A percentile compares a stretch with the other conserved stretches of the same genome.
These are phyloP conservation scores for Mirza zaza DNA, from an alignment of 2,113 vertebrate species.

Conservation along the genomic window DNA sequence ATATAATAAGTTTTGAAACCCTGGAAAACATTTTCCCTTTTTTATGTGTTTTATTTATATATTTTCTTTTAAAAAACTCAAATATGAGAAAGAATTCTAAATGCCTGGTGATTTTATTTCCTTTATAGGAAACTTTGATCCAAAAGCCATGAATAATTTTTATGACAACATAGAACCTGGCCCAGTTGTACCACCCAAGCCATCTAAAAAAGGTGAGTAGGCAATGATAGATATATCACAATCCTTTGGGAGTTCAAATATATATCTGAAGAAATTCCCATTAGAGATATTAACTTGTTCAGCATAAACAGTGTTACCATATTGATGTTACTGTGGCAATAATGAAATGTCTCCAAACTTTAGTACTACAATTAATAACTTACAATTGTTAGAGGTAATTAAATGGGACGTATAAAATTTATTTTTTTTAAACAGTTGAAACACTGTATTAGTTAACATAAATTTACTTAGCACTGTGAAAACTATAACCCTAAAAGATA, in stretches of 20 bases:
- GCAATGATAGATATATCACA: neutral
- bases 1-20: slow-evolving; percentile 46
- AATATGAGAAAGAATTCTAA: slow-evolving; percentile 47
- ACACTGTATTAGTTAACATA: neutral
- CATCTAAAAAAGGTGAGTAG: slow-evolving; percentile 92
- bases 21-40: slow-evolving; percentile 24
- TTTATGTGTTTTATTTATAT: slow-evolving; percentile 10
- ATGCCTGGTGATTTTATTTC: slow-evolving; percentile 63
- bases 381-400: neutral
- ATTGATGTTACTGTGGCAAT: slow-evolving; percentile 14
- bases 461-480: neutral
- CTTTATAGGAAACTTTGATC: slow-evolving; percentile 94
- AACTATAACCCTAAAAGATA: slow-evolving; percentile 23
- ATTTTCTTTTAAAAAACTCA: slow-evolving; percentile 29
- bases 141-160: slow-evolving; percentile 95
- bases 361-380: neutral
- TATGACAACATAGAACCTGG: slow-evolving; percentile 97
- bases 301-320: neutral
- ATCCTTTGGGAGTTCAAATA: slow-evolving; percentile 24
- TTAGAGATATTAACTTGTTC: neutral
- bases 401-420: neutral
- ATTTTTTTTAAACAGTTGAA: slow-evolving; percentile 19
- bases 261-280: slow-evolving; percentile 13
- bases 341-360: neutral
- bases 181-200: slow-evolving; percentile 94